Base-by-base conservation (phyloP, 2,113 vertebrate species). In the Oryzias javanicus region DNA sequence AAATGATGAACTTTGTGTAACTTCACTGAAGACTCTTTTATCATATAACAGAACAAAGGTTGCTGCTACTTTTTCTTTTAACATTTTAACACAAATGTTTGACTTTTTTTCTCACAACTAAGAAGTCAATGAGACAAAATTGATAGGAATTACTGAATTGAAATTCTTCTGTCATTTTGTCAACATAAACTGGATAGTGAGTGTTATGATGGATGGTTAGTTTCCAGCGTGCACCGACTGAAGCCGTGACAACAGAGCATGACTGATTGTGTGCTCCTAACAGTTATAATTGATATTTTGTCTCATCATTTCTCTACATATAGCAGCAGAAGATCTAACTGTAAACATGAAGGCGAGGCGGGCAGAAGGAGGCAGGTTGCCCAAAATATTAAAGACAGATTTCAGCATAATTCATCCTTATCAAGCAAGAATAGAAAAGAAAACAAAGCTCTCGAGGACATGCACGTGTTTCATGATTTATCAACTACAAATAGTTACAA, bases 401-500 rank as follows among this genome's bases (percentile, higher is more conserved):
- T 70, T 79, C 68, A 68, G 67, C 63, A 65, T 35, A 55, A 49
- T 55, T 67, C 54, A 44, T 52, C 59, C 42, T 60, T 13, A 42
- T 59, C 19, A 55, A 74, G 45, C 27, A 61, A 61, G 25, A 80
- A 14, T 64, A 61, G 61, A 47, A 47, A 16, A 71, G 48, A 64
- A 16, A 54, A 46, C 17, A 79, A 42, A 79, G 42, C 68, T 72
- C 47, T 71, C 48, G 73, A 82, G 77, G 75, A 85, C 69, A 82
- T 86, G 84, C 70, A 63, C 48, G 60, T 41, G 49, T 71, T 79
- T 55, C 8, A 35, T 81, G 70, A 84, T 80, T 81, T 60, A 72
- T 67, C 49, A 70, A 60, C 79, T 79, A 72, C 24, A 54, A 41
- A 47, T 60, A 42, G 46, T 70, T 67, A 60, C 41, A 61, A 75